Evolutionary conservation across 1,140 invertebrate species (phyloP), one percentile per base, ranked within the genome.

Genomic region (Platyscapa corneri): DNA sequence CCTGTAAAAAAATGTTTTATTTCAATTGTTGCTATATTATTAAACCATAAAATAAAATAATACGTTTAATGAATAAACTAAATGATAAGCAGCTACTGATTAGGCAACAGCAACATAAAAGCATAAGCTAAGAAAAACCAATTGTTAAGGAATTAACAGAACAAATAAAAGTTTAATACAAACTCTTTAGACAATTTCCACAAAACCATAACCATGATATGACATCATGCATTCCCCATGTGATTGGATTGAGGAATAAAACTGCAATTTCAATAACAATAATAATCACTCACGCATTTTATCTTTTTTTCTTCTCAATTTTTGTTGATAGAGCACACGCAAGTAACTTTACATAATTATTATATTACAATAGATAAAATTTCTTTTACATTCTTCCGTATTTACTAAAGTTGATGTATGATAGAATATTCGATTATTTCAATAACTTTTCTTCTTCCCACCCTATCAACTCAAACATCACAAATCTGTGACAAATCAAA

Each of bases 181-280:
- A 86, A 82, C 80, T 70, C 34, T 86, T 78, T 20, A 86, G 64
- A 83, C 80, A 86, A 82, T 14, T 86, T 82, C 32, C 80, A 83
- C 74, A 86, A 56, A 86, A 82, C 74, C 60, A 82, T 75, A 85
- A n/a, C n/a, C 78, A 85, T 39, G 84, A 82, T 46, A 82, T 82
- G 75, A 83, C 74, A 86, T 72, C 80, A 82, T 82, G 80, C 79
- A 83, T 83, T 34, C 49, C 64, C 74, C 72, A 86, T 3, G 56
- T 86, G 42, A 86, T 77, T 83, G 75, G 80, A 82, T 79, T 23
- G 32, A 86, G 74, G 64, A 82, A 53, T 30, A 83, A 78, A 78
- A 86, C 75, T 86, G 85, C 23, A 83, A 80, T 80, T 83, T 86
- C 75, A 86, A 53, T 53, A 74, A 32, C 70, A 77, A 82, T 60